Evolutionary conservation across 2,113 vertebrate species (phyloP).

Genomic region (Etheostoma cragini): DNA sequence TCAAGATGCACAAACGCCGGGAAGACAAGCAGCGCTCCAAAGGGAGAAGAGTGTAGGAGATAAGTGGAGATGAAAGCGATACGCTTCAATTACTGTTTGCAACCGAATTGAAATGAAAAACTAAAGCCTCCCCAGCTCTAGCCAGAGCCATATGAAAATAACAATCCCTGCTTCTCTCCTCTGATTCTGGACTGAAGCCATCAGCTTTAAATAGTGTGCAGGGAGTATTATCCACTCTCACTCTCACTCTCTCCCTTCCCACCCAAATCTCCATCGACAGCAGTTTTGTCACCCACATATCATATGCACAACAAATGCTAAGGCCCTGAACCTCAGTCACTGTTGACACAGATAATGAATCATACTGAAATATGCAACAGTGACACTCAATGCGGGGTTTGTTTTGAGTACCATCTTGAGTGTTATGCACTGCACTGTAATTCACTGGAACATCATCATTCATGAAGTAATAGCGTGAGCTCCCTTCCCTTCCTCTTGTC

Average conservation of each 20-base stretch:
- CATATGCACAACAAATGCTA: conserved; percentile 72
- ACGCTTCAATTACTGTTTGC: conserved; percentile 76
- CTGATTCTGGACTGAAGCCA: conserved; percentile 63
- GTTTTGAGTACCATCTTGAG: conserved; percentile 46
- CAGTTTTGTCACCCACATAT: conserved; percentile 73
- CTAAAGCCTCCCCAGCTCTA: conserved; percentile 51
- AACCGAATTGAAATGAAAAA: conserved; percentile 64
- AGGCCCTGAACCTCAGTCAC: conserved; percentile 64
- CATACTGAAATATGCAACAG: conserved; percentile 67
- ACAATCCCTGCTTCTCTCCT: conserved; percentile 51
- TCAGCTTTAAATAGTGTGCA: conserved; percentile 64
- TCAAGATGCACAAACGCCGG: conserved; percentile 53
- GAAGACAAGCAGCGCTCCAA: conserved; percentile 67
- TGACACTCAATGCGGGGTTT: conserved; percentile 48
- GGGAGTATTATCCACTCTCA: conserved; percentile 33
- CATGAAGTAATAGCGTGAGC: conserved; percentile 23
- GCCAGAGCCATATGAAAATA: conserved; percentile 64
- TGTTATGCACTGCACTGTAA: conserved; percentile 31
- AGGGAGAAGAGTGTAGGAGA: conserved; percentile 67
- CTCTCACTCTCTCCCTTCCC: conserved; percentile 21
- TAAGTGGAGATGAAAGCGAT: conserved; percentile 78
- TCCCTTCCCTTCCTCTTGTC: background rate
- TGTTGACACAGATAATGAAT: conserved; percentile 74
- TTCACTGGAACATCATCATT: conserved; percentile 47
- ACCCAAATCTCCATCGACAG: conserved; percentile 61